Conservation (phyloP, 2,797 vertebrate species). For the Botia kubotai region DNA sequence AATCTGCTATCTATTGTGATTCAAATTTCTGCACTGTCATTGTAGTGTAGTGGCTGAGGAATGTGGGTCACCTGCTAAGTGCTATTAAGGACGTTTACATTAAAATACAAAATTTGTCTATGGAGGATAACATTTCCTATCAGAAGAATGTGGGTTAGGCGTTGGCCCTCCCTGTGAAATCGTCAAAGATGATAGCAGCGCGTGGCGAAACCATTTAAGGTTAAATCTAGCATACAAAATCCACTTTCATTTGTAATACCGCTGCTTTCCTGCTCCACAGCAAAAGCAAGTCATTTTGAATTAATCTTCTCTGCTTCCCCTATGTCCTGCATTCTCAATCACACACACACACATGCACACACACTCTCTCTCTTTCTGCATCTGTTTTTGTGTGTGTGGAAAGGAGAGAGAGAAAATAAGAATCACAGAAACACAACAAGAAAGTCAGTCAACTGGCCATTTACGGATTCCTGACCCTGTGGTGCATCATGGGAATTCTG, state of each 20-base stretch:
- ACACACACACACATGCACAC: not conserved
- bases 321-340: conserved; percentile 26
- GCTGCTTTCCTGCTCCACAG: conserved; percentile 49
- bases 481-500: conserved; percentile 50
- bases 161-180: conserved; percentile 39
- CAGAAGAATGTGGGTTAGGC: conserved; percentile 45
- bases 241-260: conserved; percentile 62
- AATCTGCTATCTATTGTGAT: not conserved
- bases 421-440: conserved; percentile 39
- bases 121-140: conserved; percentile 57
- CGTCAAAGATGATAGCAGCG: conserved; percentile 51
- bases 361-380: conserved; percentile 19
- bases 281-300: conserved; percentile 52
- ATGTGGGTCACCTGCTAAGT: conserved; percentile 28
- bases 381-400: not conserved
- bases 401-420: not conserved
- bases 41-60: conserved; percentile 5
- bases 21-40: not conserved
- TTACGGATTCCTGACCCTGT: conserved; percentile 31
- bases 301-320: conserved; percentile 50
- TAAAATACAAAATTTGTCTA: conserved; percentile 34
- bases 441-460: conserved; percentile 28
- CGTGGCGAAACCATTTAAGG: conserved; percentile 63
- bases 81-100: conserved; percentile 38
- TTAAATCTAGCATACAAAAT: conserved; percentile 67